Conservation (phyloP, 64 coral and sea anemone species). For the Trachythela sp. region DNA sequence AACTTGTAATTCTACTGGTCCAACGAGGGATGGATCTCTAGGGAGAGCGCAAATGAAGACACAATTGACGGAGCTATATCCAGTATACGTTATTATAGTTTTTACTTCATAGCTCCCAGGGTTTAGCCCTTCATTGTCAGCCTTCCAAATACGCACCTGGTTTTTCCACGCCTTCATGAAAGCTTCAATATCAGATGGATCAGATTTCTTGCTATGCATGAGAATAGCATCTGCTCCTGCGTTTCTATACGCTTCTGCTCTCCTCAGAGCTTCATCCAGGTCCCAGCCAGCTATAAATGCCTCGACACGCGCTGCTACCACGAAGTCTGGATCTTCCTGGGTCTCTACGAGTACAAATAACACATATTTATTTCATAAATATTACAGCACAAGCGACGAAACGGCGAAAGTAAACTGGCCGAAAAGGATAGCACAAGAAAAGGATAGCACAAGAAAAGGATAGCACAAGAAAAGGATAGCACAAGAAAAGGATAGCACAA, state of each 20-base stretch:
- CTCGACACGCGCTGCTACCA: conserved; percentile 87
- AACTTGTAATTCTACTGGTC: too few species aligned
- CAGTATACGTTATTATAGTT: too few species aligned
- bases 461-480: too few species aligned
- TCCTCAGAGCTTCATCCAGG: conserved; percentile 78
- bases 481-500: too few species aligned
- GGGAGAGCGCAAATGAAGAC: too few species aligned
- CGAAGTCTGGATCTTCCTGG: conserved; percentile 88
- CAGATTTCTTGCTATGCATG: conserved; percentile 99
- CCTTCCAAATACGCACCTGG: conserved; percentile 73
- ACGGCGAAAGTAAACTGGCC: background rate
- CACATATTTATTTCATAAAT: too few species aligned
- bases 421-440: too few species aligned
- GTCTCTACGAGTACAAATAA: conserved; percentile 54
- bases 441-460: too few species aligned
- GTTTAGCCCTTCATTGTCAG: too few species aligned
- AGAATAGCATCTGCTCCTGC: conserved; percentile 98
- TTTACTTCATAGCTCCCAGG: too few species aligned
- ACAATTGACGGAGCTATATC: too few species aligned
- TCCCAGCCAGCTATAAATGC: conserved; percentile 98
- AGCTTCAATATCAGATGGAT: conserved; percentile 96
- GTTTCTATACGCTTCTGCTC: conserved; percentile 92
- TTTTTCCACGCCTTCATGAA: conserved; percentile 99
- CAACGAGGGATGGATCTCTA: too few species aligned
- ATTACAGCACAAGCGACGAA: background rate